Conservation (phyloP, 1,140 invertebrate genomes). For the Lasioglossum baleicum region DNA sequence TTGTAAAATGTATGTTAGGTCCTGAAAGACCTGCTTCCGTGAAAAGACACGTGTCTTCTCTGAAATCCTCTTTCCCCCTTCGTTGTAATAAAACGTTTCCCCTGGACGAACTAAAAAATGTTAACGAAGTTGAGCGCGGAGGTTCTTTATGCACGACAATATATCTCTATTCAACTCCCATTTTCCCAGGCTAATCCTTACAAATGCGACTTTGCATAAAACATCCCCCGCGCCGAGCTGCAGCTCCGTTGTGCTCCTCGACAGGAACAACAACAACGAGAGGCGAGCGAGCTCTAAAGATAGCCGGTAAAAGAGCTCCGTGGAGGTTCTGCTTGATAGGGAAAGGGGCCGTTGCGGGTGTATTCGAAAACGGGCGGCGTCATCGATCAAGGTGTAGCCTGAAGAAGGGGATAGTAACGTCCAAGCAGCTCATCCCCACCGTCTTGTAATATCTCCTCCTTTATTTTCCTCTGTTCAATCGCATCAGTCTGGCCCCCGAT, state of each 20-base stretch:
- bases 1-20: too few relatives aligned
- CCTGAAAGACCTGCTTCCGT: too few relatives aligned
- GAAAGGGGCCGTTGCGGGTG: not conserved
- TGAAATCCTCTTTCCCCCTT: not conserved
- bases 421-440: slow-evolving; percentile 3
- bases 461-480: slow-evolving; percentile 33
- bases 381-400: slow-evolving; percentile 19
- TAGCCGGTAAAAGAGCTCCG: not conserved
- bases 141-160: too few relatives aligned
- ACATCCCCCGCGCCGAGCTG: too few relatives aligned
- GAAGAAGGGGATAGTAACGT: not conserved
- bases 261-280: not conserved
- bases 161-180: too few relatives aligned
- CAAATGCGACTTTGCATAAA: too few relatives aligned
- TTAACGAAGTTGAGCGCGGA: too few relatives aligned
- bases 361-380: not conserved
- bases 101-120: too few relatives aligned
- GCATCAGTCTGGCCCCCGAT: slow-evolving; percentile 10
- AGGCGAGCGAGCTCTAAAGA: not conserved
- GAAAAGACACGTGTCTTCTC: not conserved
- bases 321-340: not conserved
- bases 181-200: too few relatives aligned
- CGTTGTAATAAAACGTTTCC: too few relatives aligned
- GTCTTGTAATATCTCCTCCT: slow-evolving; percentile 13
- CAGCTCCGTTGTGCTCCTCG: too few relatives aligned